A percentile compares a stretch with the other conserved stretches of the same genome.
Conservation (phyloP, 92 coral and sea anemone species). For the Meandrina meandrites region DNA sequence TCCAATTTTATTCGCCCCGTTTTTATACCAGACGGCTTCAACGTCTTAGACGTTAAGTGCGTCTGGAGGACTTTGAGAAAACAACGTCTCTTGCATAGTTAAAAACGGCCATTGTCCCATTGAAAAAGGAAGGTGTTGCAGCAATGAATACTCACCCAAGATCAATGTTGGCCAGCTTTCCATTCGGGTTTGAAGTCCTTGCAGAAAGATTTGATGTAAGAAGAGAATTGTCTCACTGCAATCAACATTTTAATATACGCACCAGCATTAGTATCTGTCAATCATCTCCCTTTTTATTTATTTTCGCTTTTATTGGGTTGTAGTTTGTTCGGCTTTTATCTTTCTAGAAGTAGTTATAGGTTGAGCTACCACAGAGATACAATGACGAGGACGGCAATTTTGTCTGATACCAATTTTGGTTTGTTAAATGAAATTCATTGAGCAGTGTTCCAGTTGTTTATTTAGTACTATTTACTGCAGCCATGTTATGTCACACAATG, state of each 20-base stretch:
- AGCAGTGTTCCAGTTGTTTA: too few species aligned
- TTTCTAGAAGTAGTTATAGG: background rate
- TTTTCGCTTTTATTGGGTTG: background rate
- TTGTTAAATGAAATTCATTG: background rate
- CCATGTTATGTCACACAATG: background rate
- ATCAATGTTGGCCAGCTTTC: slow-evolving; percentile 98
- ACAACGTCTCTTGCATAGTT: too few species aligned
- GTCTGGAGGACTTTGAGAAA: too few species aligned
- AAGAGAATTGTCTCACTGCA: slow-evolving; percentile 93
- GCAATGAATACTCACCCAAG: slow-evolving; percentile 65
- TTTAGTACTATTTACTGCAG: too few species aligned
- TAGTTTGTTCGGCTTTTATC: background rate
- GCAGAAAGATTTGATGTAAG: slow-evolving; percentile 96
- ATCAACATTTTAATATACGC: background rate
- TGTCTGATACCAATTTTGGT: background rate
- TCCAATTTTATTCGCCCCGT: too few species aligned
- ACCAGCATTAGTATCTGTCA: background rate
- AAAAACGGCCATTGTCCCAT: too few species aligned
- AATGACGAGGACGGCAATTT: background rate
- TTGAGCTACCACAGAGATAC: background rate
- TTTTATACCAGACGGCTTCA: too few species aligned
- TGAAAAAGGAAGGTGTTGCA: too few species aligned
- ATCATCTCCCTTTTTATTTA: background rate
- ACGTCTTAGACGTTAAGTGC: too few species aligned
- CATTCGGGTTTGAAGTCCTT: slow-evolving; percentile 98